Evolutionary conservation across 1,140 invertebrate species (phyloP).

Genomic region (Capitella teleta): DNA sequence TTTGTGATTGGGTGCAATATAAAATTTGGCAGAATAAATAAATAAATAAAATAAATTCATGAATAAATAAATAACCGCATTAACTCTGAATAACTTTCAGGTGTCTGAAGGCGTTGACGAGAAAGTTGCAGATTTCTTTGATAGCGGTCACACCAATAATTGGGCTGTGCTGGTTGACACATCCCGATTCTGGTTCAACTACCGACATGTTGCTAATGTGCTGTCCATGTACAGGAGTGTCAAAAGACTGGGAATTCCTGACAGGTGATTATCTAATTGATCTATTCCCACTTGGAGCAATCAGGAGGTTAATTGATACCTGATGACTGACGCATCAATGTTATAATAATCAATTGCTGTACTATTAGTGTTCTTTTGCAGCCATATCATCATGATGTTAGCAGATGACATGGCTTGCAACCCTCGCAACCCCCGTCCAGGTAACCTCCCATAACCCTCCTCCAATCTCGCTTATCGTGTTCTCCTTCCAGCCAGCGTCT

Average conservation of each 20-base stretch:
- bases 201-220: slow-evolving; percentile 97
- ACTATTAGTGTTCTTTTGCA: slow-evolving; percentile 34
- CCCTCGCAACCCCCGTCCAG: slow-evolving; percentile 91
- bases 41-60: too few relatives aligned
- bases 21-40: too few relatives aligned
- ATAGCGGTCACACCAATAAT: slow-evolving; percentile 79
- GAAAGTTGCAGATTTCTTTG: slow-evolving; percentile 31
- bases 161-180: slow-evolving; percentile 98
- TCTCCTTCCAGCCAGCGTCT: slow-evolving; percentile 62
- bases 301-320: neutral
- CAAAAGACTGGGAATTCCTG: slow-evolving; percentile 92
- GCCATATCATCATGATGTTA: slow-evolving; percentile 90
- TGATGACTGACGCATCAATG: too few relatives aligned
- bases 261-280: slow-evolving; percentile 56
- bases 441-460: slow-evolving; percentile 27
- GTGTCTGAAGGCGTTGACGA: too few relatives aligned
- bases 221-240: slow-evolving; percentile 95
- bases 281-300: neutral
- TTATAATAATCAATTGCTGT: too few relatives aligned
- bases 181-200: slow-evolving; percentile 99
- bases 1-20: too few relatives aligned
- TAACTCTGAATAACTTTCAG: too few relatives aligned
- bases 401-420: slow-evolving; percentile 99
- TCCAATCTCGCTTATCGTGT: neutral
- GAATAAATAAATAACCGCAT: neutral